Base-by-base conservation (phyloP, 1,140 invertebrate species). In the Planococcus citri region DNA sequence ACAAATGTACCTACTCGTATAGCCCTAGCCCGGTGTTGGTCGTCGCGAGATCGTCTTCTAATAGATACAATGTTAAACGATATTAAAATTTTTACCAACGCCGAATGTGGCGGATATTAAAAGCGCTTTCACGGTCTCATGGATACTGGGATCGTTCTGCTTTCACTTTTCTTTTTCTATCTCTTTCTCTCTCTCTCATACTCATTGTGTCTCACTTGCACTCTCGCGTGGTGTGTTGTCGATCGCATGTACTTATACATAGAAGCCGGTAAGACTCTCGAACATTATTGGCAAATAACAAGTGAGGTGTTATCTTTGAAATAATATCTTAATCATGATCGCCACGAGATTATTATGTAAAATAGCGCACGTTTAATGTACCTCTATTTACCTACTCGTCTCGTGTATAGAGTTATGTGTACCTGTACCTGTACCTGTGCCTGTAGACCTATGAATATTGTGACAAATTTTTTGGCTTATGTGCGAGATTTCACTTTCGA, bases 311-410 rank as follows among this genome's bases (percentile, higher is more conserved):
- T 9, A 51, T 51, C 41, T 9, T 51, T 51, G 17, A 51, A 51
- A 51, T 37, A 37, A 37, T 51, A 51, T 51, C 41, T 51, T 51
- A 51, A 51, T 51, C 41, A 51, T 51, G 41, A 51, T 51, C 41
- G 41, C 41, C 17, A 3, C 17, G 17, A 51, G 12, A 20, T 20
- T 51, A 51, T 51, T 51, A 51, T 51, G 41, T 51, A 51, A 51
- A 51, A 51, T 20, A 51, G 10, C 29, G 10, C 41, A 51, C 41
- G 41, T 51, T 51, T 51, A 9, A 51, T 51, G 4, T 51, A 51
- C 41, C 41, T 17, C 41, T 14, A 14, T 8, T 8, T 37, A 37
- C 33, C 33, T 8, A 6, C 33, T 37, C 33, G n/a, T n/a, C n/a
- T n/a, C n/a, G n/a, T n/a, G n/a, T n/a, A n/a, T n/a, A n/a, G n/a